phyloP scores from a whole-genome alignment of 2,113 vertebrate genomes.

The Isurus oxyrinchus region DNA sequence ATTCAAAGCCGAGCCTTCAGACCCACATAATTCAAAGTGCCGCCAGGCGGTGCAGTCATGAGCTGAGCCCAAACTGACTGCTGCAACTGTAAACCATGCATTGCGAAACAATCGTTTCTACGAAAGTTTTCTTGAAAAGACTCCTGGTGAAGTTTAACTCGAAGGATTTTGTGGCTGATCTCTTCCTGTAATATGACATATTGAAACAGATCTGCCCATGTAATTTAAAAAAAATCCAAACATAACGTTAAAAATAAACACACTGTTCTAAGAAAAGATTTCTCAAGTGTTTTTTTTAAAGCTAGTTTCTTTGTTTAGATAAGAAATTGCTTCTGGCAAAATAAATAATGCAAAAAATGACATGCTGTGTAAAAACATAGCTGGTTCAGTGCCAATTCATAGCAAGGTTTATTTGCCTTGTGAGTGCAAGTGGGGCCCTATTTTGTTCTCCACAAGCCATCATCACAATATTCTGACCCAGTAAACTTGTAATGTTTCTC shows the following conservation, averaged over 20 bases:
- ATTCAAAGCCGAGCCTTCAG: background rate
- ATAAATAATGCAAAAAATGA: slow-evolving; percentile 33
- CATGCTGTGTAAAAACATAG: background rate
- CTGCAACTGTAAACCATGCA: background rate
- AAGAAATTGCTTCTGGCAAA: slow-evolving; percentile 33
- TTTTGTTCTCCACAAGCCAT: background rate
- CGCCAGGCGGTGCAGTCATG: background rate
- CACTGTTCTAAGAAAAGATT: background rate
- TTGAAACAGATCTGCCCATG: background rate
- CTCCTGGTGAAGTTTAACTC: background rate
- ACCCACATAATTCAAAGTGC: background rate
- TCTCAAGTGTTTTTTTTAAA: background rate
- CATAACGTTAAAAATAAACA: background rate
- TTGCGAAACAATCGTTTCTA: background rate
- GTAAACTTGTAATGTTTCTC: background rate
- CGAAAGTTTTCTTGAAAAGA: background rate
- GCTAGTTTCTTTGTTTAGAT: slow-evolving; percentile 3
- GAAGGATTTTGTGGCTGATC: background rate
- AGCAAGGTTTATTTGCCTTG: background rate
- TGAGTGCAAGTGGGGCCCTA: slow-evolving; percentile 23
- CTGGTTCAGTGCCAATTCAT: slow-evolving; percentile 22
- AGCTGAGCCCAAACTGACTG: background rate
- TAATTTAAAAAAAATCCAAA: background rate
- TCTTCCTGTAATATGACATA: background rate
- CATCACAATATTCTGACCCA: background rate